A percentile compares a stretch with the other conserved stretches of the same genome.
phyloP scores from a whole-genome alignment of 1,140 invertebrate species.

The Aphelenchoides fujianensis region DNA sequence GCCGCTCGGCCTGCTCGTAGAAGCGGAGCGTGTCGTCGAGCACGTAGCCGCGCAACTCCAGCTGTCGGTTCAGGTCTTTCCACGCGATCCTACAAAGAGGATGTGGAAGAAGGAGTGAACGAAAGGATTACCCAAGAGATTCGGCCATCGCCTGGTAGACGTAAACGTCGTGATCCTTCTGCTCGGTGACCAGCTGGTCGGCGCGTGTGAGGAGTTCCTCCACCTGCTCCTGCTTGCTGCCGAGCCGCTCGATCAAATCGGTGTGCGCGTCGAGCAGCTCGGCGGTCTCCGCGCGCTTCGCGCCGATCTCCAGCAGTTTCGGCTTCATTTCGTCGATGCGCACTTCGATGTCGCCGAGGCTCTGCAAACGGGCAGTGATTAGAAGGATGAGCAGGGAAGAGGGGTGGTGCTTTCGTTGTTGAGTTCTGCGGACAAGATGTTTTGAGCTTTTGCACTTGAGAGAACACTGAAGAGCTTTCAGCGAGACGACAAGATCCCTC shows the following conservation, averaged over 20 bases:
- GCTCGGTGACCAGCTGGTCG: slow-evolving; percentile 76
- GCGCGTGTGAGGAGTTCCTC: slow-evolving; percentile 81
- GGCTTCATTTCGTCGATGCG: slow-evolving; percentile 82
- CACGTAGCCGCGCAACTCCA: slow-evolving; percentile 75
- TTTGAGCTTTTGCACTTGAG: too few relatives aligned
- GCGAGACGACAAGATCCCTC: too few relatives aligned
- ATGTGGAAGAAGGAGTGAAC: too few relatives aligned
- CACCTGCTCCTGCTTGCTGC: slow-evolving; percentile 84
- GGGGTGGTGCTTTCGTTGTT: too few relatives aligned
- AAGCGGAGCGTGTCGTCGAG: slow-evolving; percentile 69
- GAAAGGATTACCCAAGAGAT: slow-evolving; percentile 75
- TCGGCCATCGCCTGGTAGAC: slow-evolving; percentile 80
- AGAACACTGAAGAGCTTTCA: too few relatives aligned
- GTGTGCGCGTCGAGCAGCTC: slow-evolving; percentile 75
- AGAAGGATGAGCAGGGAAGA: too few relatives aligned
- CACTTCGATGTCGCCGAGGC: slow-evolving; percentile 76
- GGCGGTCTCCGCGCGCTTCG: slow-evolving; percentile 73
- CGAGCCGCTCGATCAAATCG: slow-evolving; percentile 77
- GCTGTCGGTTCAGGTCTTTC: slow-evolving; percentile 78
- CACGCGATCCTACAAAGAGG: too few relatives aligned
- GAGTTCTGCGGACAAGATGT: too few relatives aligned
- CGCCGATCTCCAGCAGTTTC: slow-evolving; percentile 76
- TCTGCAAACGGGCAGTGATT: slow-evolving; percentile 72
- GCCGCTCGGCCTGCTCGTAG: slow-evolving; percentile 50
- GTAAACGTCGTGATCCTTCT: slow-evolving; percentile 67